A percentile compares a stretch with the other conserved stretches of the same genome.
Conservation (phyloP, 2,888 invertebrate genomes). For the Ormyrus thymus region DNA sequence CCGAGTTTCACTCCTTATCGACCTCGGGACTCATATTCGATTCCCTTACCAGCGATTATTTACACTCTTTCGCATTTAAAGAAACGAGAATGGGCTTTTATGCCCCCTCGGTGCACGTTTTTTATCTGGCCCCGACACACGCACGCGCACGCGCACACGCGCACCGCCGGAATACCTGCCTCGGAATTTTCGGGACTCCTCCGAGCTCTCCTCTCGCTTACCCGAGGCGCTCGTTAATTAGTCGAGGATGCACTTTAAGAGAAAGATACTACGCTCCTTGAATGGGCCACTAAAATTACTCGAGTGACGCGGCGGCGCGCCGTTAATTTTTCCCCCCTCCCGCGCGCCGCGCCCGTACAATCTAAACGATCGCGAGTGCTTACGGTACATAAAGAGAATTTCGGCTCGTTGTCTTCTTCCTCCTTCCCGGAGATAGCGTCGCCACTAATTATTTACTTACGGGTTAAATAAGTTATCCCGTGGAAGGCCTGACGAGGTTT, state of each 20-base stretch:
- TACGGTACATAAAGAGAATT: slow-evolving; percentile 32
- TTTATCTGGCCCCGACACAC: too few species aligned
- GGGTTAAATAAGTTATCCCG: slow-evolving; percentile 37
- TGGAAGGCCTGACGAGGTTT: not conserved
- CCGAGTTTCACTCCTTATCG: too few species aligned
- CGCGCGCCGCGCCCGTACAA: not conserved
- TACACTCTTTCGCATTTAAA: not conserved
- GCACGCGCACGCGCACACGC: not conserved
- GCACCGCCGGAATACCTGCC: not conserved
- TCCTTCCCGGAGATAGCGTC: slow-evolving; percentile 15
- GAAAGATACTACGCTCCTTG: not conserved
- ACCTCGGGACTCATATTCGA: too few species aligned
- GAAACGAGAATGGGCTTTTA: too few species aligned
- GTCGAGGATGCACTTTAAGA: slow-evolving; percentile 25
- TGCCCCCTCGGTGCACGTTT: not conserved
- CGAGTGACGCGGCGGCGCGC: not conserved
- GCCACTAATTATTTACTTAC: slow-evolving; percentile 42
- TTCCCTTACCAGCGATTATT: too few species aligned
- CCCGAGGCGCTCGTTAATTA: slow-evolving; percentile 33
- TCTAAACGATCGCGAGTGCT: slow-evolving; percentile 24
- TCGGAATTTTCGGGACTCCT: not conserved
- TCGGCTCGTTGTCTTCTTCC: not conserved
- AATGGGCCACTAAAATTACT: slow-evolving; percentile 36
- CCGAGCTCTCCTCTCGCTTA: not conserved
- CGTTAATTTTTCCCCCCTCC: not conserved